Evolutionary conservation across 2,888 invertebrate species (phyloP).

Genomic region (Protodeltote pygarga): DNA sequence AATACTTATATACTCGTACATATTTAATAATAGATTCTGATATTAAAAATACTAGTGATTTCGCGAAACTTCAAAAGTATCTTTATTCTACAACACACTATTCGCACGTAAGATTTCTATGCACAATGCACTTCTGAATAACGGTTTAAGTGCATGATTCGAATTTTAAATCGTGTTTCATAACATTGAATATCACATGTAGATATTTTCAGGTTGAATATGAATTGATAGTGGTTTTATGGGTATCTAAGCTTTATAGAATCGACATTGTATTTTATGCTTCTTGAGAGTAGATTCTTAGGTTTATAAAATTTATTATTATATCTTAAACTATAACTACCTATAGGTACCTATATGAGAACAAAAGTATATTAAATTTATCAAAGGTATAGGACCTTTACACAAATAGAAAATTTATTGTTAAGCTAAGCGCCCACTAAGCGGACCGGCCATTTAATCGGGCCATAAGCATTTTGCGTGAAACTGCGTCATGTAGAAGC

Average conservation of each 20-base stretch:
- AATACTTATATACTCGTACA: too few relatives aligned
- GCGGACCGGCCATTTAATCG: too few relatives aligned
- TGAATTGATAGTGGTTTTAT: conserved; percentile 19
- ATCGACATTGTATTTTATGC: neutral
- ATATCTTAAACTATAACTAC: neutral
- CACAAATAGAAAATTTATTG: too few relatives aligned
- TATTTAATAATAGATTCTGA: too few relatives aligned
- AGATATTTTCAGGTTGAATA: conserved; percentile 27
- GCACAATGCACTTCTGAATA: conserved; percentile 49
- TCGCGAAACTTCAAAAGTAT: neutral
- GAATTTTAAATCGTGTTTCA: conserved; percentile 39
- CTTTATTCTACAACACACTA: conserved; percentile 1
- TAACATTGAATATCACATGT: conserved; percentile 25
- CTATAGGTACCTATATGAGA: too few relatives aligned
- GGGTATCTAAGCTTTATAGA: conserved; percentile 1
- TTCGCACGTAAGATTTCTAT: conserved; percentile 42
- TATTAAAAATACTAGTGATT: neutral
- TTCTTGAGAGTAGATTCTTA: neutral
- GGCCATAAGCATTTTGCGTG: too few relatives aligned
- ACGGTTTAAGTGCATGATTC: conserved; percentile 46
- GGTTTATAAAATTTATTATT: neutral
- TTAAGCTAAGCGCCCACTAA: too few relatives aligned
- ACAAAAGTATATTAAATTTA: too few relatives aligned
- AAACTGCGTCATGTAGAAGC: too few relatives aligned
- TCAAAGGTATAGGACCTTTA: too few relatives aligned